Evolutionary conservation across 2,888 invertebrate genomes (phyloP).

Genomic region (Mesodorylaimus sp.): DNA sequence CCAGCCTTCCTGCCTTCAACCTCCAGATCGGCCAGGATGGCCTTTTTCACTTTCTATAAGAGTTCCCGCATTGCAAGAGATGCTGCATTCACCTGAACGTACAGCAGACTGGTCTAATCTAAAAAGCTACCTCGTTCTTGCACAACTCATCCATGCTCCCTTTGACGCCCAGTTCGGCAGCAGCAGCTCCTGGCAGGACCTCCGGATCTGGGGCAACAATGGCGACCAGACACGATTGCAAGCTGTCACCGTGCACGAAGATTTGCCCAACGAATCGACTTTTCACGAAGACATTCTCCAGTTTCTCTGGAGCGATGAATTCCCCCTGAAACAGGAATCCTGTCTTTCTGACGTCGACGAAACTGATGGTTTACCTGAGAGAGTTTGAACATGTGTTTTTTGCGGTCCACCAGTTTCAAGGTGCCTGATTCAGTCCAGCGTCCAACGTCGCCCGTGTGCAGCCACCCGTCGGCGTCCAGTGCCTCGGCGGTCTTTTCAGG

Average conservation of each 20-base stretch:
- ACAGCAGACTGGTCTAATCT: no score
- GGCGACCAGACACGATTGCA: conserved; percentile 68
- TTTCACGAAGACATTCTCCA: conserved; percentile 79
- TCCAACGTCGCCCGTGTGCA: conserved; percentile 91
- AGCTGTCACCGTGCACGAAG: conserved; percentile 86
- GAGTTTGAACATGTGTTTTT: conserved; percentile 93
- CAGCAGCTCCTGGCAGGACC: conserved; percentile 10
- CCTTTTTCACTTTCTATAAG: conserved; percentile 50
- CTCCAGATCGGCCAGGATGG: conserved; percentile 70
- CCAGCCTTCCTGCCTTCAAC: conserved; percentile 71
- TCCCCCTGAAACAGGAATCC: conserved; percentile 51
- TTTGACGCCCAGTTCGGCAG: neutral
- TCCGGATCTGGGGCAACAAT: conserved; percentile 70
- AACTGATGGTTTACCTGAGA: conserved; percentile 42
- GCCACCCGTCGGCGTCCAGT: conserved; percentile 71
- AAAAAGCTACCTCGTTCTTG: neutral
- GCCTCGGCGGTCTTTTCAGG: conserved; percentile 72
- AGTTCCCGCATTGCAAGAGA: no score
- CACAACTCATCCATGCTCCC: conserved; percentile 2
- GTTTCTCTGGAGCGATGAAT: conserved; percentile 95
- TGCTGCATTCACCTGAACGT: no score
- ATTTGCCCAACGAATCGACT: conserved; percentile 87
- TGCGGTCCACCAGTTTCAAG: conserved; percentile 83
- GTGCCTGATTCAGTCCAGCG: conserved; percentile 78
- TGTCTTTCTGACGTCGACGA: neutral